Conservation (phyloP, 1,140 invertebrate genomes). For the Aricia agestis region DNA sequence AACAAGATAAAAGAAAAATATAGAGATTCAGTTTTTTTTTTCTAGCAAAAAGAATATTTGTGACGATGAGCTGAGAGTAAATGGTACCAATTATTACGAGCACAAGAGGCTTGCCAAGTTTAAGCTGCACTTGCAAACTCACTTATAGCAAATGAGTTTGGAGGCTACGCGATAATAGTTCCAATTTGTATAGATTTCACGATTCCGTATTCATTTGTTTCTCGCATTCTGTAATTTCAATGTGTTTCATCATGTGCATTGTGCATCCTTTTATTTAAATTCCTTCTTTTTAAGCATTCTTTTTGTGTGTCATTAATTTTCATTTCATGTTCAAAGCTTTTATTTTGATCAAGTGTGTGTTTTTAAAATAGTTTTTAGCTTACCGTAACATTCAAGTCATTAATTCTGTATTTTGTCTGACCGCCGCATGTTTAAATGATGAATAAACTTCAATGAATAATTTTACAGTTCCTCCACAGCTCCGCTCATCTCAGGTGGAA, state of each 20-base stretch:
- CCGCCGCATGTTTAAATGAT: too few species aligned
- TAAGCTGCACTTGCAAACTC: conserved; percentile 22
- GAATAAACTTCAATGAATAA: too few species aligned
- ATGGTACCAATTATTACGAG: conserved; percentile 20
- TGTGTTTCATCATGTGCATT: background rate
- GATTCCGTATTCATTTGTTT: background rate
- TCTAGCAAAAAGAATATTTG: background rate
- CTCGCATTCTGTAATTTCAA: background rate
- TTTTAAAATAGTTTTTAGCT: too few species aligned
- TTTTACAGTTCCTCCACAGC: too few species aligned
- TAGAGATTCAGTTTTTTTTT: background rate
- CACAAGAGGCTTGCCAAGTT: conserved; percentile 18
- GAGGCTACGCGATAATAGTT: conserved; percentile 18
- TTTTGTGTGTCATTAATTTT: too few species aligned
- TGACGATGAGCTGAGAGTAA: conserved; percentile 9
- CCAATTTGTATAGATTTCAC: conserved; percentile 22
- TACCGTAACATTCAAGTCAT: too few species aligned
- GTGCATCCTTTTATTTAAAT: background rate
- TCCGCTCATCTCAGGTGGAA: too few species aligned
- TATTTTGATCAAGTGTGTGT: too few species aligned
- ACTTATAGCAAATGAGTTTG: conserved; percentile 30
- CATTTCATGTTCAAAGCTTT: too few species aligned
- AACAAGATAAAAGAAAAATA: background rate
- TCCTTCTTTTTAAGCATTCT: background rate
- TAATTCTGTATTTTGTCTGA: too few species aligned